Conservation (phyloP, 2,888 invertebrate genomes). For the Rotaria macrura region DNA sequence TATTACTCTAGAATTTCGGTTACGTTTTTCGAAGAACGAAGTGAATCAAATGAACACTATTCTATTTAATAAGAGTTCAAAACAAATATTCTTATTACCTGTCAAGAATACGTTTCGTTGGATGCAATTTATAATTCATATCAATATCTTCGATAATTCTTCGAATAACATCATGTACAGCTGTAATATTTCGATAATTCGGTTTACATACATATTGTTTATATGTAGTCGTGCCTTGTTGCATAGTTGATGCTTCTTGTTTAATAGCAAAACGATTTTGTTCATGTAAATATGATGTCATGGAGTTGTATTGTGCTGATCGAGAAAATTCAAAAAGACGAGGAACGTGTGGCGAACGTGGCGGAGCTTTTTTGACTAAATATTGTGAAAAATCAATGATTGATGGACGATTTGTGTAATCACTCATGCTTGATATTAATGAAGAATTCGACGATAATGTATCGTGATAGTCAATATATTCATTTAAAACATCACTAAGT, state of each 20-base stretch:
- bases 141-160: slow-evolving; percentile 11
- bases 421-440: not conserved
- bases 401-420: not conserved
- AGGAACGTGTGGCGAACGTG: not conserved
- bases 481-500: not conserved
- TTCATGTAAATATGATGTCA: not conserved
- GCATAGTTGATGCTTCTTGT: not conserved
- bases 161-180: not conserved
- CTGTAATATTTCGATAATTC: slow-evolving; percentile 28
- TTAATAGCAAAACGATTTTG: not conserved
- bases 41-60: too few relatives aligned
- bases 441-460: not conserved
- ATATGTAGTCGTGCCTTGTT: not conserved
- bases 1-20: too few relatives aligned
- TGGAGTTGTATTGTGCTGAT: not conserved
- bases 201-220: slow-evolving; percentile 32
- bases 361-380: not conserved
- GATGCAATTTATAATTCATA: not conserved
- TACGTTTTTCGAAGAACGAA: too few relatives aligned
- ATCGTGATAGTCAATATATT: not conserved
- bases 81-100: not conserved
- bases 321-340: not conserved
- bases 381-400: not conserved
- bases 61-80: too few relatives aligned
- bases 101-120: not conserved